A percentile compares a stretch with the other conserved stretches of the same genome.
Evolutionary conservation across 1,140 invertebrate genomes (phyloP).

Genomic region (Yoshiicerus persimilis): DNA sequence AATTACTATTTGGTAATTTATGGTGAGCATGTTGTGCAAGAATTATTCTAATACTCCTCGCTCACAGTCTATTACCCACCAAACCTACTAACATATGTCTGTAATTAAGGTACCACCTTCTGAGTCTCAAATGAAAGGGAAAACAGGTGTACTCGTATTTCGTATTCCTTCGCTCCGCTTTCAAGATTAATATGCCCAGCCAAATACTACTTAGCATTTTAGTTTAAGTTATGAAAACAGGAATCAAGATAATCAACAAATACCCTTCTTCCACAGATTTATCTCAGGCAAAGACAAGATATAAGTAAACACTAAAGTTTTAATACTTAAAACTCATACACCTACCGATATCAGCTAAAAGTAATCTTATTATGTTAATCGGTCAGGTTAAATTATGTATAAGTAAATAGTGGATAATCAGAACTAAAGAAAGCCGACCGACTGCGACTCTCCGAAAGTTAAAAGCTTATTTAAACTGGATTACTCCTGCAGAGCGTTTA

Average conservation of each 20-base stretch:
- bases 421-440: background rate
- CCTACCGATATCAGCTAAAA: background rate
- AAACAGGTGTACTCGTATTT: background rate
- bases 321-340: background rate
- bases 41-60: background rate
- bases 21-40: background rate
- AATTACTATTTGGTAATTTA: background rate
- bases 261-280: background rate
- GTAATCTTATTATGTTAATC: background rate
- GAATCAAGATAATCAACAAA: background rate
- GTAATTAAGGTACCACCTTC: slow-evolving; percentile 12
- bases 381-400: background rate
- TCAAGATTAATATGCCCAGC: background rate
- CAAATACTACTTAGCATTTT: background rate
- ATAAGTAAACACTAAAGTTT: too few species aligned
- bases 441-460: background rate
- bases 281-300: background rate
- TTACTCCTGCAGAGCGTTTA: background rate
- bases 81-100: background rate
- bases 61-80: background rate
- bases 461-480: background rate
- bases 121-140: background rate
- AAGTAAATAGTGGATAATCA: background rate
- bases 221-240: background rate
- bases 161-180: background rate